These are phyloP conservation scores for Muscidifurax raptorellus DNA, from an alignment of 1,140 invertebrate genomes.

Conservation along the genomic window DNA sequence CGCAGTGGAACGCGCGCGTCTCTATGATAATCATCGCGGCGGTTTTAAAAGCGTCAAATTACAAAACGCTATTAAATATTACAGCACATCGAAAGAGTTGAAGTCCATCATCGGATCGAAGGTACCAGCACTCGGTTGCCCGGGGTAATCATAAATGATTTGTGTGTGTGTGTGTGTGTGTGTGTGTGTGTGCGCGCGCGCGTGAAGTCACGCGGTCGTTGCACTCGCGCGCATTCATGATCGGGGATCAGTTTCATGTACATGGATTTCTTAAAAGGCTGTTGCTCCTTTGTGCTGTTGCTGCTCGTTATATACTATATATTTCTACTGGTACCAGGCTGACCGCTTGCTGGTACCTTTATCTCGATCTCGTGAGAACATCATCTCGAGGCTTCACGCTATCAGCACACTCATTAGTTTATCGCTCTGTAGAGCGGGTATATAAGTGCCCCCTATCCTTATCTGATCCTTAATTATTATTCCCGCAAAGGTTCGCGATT, in stretches of 20 bases:
- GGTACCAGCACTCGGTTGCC: neutral
- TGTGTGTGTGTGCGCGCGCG: neutral
- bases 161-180: neutral
- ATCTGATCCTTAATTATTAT: neutral
- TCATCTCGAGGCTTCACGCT: neutral
- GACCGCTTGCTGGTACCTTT: neutral
- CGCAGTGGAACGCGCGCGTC: no score
- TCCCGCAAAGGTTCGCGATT: neutral
- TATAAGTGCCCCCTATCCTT: neutral
- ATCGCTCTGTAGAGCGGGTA: neutral
- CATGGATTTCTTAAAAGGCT: neutral
- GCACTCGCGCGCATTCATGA: neutral
- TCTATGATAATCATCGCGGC: neutral
- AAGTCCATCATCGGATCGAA: no score
- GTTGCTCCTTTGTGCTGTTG: neutral
- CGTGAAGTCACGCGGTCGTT: neutral
- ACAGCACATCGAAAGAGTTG: neutral
- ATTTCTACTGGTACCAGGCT: neutral
- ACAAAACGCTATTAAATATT: neutral
- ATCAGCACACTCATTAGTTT: neutral
- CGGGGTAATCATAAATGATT: neutral
- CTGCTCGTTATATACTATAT: neutral
- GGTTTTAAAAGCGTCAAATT: neutral
- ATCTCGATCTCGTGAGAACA: conserved; percentile 8
- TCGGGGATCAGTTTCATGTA: neutral